Percentiles rank a stretch among this genome's conserved stretches.
phyloP scores from a whole-genome alignment of 2,113 vertebrate genomes.

The Hemichromis elongatus region DNA sequence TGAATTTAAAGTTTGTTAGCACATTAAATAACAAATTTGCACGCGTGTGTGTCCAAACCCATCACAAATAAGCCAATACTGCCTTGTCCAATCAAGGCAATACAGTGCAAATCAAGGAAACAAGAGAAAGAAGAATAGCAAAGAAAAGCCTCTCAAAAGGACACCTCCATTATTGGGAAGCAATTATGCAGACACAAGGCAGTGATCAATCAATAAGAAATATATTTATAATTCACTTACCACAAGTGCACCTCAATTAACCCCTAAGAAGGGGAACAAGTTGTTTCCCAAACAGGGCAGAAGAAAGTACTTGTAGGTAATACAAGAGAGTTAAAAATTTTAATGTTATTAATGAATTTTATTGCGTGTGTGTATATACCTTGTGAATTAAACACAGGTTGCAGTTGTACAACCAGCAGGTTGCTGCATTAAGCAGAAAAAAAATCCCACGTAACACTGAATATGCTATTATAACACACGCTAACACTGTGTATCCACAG shows the following conservation, averaged over 20 bases:
- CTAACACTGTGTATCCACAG: background rate
- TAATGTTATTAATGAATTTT: background rate
- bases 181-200: background rate
- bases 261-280: background rate
- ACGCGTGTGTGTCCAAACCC: background rate
- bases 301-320: background rate
- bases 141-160: background rate
- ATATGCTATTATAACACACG: background rate
- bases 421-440: background rate
- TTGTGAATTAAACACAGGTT: background rate
- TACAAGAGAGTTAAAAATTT: background rate
- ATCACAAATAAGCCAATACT: background rate
- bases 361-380: background rate
- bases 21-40: background rate
- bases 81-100: background rate
- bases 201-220: constrained; percentile 26
- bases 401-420: background rate
- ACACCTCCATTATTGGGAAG: constrained; percentile 21
- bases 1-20: background rate
- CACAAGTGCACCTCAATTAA: background rate
- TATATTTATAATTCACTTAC: constrained; percentile 3
- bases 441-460: background rate
- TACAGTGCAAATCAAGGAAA: background rate
- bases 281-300: background rate
- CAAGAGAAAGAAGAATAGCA: background rate